A percentile compares a stretch with the other conserved stretches of the same genome.
Evolutionary conservation across 2,888 invertebrate species (phyloP).

Genomic region (Drosophila histrio): DNA sequence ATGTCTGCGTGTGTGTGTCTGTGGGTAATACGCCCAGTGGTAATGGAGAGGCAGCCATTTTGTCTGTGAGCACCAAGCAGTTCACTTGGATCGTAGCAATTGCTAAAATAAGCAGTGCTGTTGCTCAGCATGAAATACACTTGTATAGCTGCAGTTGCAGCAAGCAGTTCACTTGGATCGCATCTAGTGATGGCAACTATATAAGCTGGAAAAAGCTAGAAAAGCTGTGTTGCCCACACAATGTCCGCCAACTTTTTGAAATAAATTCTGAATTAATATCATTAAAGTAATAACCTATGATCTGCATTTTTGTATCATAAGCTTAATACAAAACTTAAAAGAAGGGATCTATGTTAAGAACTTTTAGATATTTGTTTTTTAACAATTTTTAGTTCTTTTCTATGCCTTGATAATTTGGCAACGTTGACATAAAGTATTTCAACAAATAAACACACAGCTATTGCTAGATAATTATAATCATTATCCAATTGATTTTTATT

Average conservation of each 20-base stretch:
- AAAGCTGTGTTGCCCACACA: no score
- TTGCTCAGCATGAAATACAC: background rate
- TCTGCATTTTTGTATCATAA: no score
- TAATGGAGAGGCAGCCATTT: background rate
- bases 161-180: background rate
- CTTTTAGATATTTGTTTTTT: no score
- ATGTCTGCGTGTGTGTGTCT: background rate
- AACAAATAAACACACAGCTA: background rate
- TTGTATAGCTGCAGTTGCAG: background rate
- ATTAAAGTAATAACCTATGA: no score
- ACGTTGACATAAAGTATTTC: background rate
- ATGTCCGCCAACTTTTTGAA: no score
- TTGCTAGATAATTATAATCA: slow-evolving; percentile 1
- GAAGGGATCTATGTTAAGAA: no score
- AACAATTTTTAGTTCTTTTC: no score
- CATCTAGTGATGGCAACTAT: no score
- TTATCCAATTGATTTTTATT: slow-evolving; percentile 46
- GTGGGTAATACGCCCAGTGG: background rate
- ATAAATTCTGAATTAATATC: no score
- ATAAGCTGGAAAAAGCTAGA: no score
- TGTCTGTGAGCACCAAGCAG: background rate
- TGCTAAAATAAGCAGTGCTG: background rate
- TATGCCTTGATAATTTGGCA: no score
- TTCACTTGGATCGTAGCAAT: background rate
- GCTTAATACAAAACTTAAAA: no score